These are phyloP conservation scores for Platalea minor DNA, from an alignment of 2,797 vertebrate species.

Conservation along the genomic window DNA sequence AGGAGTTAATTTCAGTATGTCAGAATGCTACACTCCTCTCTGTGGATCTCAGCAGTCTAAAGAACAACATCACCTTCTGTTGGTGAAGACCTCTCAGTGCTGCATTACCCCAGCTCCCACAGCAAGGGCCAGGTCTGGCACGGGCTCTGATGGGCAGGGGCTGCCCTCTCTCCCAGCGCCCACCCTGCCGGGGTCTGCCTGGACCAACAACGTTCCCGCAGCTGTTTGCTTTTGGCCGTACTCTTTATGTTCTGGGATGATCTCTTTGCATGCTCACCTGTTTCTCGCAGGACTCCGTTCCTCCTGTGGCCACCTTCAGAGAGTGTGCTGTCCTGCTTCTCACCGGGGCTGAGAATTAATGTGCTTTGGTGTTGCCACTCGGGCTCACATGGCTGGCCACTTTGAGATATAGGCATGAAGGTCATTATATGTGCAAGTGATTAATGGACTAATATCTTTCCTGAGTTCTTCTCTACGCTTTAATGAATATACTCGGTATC, in stretches of 20 bases:
- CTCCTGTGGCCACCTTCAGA: background rate
- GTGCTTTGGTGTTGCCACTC: background rate
- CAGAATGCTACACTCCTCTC: constrained; percentile 31
- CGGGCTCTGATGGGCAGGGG: rapidly evolving
- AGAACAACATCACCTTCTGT: background rate
- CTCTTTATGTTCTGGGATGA: background rate
- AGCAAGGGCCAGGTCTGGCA: rapidly evolving
- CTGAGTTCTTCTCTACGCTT: background rate
- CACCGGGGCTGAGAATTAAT: background rate
- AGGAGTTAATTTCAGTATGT: constrained; percentile 20
- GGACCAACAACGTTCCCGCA: rapidly evolving
- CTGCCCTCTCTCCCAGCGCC: background rate
- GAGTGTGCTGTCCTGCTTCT: rapidly evolving
- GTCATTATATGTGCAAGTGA: background rate
- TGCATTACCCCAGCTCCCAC: background rate
- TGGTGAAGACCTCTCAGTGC: constrained; percentile 8
- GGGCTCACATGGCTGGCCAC: background rate
- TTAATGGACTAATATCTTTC: background rate
- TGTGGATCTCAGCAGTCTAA: background rate
- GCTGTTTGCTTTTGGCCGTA: background rate
- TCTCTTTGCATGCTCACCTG: background rate
- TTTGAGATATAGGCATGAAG: background rate
- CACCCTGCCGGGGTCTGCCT: background rate
- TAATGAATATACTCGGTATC: background rate
- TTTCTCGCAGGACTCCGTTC: rapidly evolving